Conservation (phyloP, 2,797 vertebrate species). For the Eulemur rubriventer region DNA sequence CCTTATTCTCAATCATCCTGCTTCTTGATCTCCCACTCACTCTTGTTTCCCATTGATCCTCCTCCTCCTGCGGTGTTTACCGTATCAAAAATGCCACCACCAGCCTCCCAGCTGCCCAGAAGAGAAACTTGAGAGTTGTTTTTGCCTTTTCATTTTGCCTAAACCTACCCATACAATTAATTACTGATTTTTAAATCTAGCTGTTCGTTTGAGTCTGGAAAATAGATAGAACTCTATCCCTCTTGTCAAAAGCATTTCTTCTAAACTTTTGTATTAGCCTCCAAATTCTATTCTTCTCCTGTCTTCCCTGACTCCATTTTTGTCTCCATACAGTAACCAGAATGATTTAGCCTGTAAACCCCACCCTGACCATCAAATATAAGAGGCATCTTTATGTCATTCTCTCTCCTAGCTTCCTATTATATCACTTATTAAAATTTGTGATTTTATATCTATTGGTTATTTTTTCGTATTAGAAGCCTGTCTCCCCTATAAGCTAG, state of each 20-base stretch:
- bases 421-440: background rate
- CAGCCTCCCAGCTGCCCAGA: background rate
- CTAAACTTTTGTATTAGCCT: background rate
- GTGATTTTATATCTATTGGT: background rate
- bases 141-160: background rate
- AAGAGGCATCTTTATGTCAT: background rate
- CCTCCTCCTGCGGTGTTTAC: background rate
- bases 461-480: background rate
- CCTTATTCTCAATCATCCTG: background rate
- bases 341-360: background rate
- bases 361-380: background rate
- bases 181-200: background rate
- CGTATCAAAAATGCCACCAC: background rate
- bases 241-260: background rate
- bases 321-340: background rate
- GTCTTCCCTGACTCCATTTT: background rate
- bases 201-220: background rate
- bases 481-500: background rate
- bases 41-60: background rate
- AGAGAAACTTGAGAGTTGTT: background rate
- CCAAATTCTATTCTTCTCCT: background rate
- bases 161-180: background rate
- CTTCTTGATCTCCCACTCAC: background rate
- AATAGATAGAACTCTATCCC: background rate
- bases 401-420: background rate